phyloP scores from a whole-genome alignment of 2,888 invertebrate genomes.

The Troides helena region DNA sequence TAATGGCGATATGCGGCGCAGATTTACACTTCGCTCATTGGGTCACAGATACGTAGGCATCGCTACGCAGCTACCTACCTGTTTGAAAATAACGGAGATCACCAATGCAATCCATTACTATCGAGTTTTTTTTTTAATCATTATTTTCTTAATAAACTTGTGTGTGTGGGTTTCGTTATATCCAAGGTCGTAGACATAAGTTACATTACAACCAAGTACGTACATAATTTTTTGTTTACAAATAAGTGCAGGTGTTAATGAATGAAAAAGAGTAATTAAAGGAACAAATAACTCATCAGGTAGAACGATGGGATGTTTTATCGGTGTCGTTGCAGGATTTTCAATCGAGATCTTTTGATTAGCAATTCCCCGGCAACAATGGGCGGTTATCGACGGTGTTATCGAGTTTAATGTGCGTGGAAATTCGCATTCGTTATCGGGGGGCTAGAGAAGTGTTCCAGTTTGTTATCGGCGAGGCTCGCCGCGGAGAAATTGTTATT shows the following conservation, averaged over 20 bases:
- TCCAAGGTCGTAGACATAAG: no score
- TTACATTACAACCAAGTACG: no score
- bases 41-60: constrained; percentile 39
- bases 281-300: constrained; percentile 44
- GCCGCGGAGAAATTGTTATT: constrained; percentile 66
- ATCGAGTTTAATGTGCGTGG: constrained; percentile 77
- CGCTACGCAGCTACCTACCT: not conserved
- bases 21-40: constrained; percentile 58
- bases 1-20: constrained; percentile 67
- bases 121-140: no score
- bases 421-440: constrained; percentile 69
- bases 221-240: no score
- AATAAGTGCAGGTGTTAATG: not conserved
- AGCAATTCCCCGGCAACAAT: constrained; percentile 65
- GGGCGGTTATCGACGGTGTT: constrained; percentile 63
- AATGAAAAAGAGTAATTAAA: constrained; percentile 37
- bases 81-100: not conserved
- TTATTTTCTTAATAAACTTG: no score
- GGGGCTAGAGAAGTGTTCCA: constrained; percentile 56
- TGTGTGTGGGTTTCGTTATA: no score
- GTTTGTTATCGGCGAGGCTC: constrained; percentile 66
- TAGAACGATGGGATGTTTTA: constrained; percentile 11
- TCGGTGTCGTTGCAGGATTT: constrained; percentile 48
- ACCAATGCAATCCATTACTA: no score
- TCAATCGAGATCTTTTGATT: constrained; percentile 75